Conservation (phyloP, 2,888 invertebrate species). For the Cenopis cana region DNA sequence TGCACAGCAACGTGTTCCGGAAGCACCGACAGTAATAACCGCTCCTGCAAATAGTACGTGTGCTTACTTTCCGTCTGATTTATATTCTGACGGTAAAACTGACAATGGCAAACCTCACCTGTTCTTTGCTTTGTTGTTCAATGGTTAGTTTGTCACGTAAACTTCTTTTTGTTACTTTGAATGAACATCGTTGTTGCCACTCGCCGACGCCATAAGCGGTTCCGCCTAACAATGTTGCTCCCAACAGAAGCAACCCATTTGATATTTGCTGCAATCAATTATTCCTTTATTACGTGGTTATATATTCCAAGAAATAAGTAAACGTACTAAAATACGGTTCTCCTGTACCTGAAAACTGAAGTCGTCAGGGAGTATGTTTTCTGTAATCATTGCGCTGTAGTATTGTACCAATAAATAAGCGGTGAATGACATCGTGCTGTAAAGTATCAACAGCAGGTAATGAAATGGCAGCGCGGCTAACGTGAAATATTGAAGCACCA, state of each 20-base stretch:
- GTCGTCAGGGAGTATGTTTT: slow-evolving; percentile 67
- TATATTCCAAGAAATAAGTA: background rate
- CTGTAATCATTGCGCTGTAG: slow-evolving; percentile 66
- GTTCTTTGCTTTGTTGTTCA: slow-evolving; percentile 96
- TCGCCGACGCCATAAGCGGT: slow-evolving; percentile 88
- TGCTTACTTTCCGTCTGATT: slow-evolving; percentile 26
- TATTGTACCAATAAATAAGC: slow-evolving; percentile 72
- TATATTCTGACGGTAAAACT: slow-evolving; percentile 3
- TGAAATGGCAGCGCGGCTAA: slow-evolving; percentile 90
- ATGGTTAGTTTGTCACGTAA: slow-evolving; percentile 96
- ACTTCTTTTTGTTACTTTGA: slow-evolving; percentile 95
- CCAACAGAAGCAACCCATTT: slow-evolving; percentile 88
- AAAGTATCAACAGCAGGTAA: slow-evolving; percentile 63
- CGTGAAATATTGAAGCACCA: slow-evolving; percentile 90
- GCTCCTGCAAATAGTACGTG: slow-evolving; percentile 88
- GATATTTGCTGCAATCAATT: slow-evolving; percentile 86
- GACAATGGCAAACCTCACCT: slow-evolving; percentile 81
- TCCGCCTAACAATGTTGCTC: slow-evolving; percentile 90
- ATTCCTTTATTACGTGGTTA: slow-evolving; percentile 9
- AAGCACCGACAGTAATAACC: slow-evolving; percentile 95
- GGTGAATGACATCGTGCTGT: slow-evolving; percentile 64
- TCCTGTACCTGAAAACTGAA: slow-evolving; percentile 70
- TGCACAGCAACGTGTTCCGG: slow-evolving; percentile 98
- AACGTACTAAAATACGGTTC: background rate
- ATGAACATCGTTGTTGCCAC: slow-evolving; percentile 94